phyloP scores from a whole-genome alignment of 2,888 invertebrate genomes.

The Amphipoea oculea region DNA sequence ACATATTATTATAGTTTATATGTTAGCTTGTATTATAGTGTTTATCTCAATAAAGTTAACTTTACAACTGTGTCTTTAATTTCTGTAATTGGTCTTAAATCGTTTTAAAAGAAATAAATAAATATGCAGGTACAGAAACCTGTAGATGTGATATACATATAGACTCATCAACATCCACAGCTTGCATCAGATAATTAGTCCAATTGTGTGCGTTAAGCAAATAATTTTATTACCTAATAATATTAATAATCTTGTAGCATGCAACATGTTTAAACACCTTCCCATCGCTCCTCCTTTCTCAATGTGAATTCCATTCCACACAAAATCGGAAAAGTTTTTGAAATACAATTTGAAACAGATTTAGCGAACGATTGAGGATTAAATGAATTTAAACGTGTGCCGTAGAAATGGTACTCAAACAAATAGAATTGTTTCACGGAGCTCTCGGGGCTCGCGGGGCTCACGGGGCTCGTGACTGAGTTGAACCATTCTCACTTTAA shows the following conservation, averaged over 20 bases:
- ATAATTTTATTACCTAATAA: not conserved
- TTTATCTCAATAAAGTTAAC: too few relatives aligned
- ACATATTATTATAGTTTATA: too few relatives aligned
- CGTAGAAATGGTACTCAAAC: constrained; percentile 1
- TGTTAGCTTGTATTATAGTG: too few relatives aligned
- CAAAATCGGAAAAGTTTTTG: constrained; percentile 20
- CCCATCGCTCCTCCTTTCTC: not conserved
- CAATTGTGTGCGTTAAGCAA: not conserved
- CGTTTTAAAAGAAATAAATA: not conserved
- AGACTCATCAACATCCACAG: not conserved
- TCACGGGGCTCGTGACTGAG: not conserved
- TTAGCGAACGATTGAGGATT: constrained; percentile 20
- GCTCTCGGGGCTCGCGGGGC: not conserved
- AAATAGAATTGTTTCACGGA: constrained; percentile 11
- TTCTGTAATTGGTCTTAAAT: too few relatives aligned
- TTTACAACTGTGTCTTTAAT: too few relatives aligned
- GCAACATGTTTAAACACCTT: not conserved
- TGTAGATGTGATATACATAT: too few relatives aligned
- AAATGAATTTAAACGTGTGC: constrained; percentile 22
- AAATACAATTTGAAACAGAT: constrained; percentile 40
- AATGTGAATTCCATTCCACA: not conserved
- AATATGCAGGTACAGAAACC: not conserved
- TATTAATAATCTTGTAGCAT: not conserved
- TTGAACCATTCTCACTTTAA: constrained; percentile 8
- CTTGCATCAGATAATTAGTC: not conserved